Percentiles rank a stretch among this genome's conserved stretches.
Evolutionary conservation across 2,888 invertebrate species (phyloP).

Genomic region (Drosophila formosana): DNA sequence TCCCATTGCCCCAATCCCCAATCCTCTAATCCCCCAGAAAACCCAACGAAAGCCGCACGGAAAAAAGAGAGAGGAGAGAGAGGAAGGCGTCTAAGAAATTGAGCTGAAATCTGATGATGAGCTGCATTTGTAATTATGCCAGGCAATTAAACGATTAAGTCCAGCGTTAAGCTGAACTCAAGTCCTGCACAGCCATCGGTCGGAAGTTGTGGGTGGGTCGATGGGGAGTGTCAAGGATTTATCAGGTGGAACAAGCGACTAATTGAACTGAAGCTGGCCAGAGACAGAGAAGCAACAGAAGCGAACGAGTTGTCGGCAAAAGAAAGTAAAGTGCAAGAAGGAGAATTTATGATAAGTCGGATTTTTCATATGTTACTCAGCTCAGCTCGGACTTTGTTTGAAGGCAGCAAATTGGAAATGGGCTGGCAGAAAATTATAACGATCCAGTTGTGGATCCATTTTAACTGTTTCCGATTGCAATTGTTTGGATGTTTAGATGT

Average conservation of each 20-base stretch:
- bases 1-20: neutral
- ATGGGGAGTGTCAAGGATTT: conserved; percentile 35
- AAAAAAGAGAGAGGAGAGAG: neutral
- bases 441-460: conserved; percentile 4
- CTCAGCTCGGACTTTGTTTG: conserved; percentile 3
- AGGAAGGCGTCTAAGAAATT: conserved; percentile 47
- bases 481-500: conserved; percentile 21
- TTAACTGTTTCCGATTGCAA: conserved; percentile 5
- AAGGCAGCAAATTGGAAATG: neutral
- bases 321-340: neutral
- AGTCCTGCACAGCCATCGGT: neutral
- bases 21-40: neutral
- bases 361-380: neutral
- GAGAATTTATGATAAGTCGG: conserved; percentile 4
- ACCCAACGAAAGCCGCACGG: neutral
- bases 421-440: neutral
- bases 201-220: neutral
- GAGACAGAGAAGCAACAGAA: too few relatives aligned
- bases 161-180: conserved; percentile 36
- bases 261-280: conserved; percentile 51
- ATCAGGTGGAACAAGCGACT: conserved; percentile 50
- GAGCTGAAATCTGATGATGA: conserved; percentile 79
- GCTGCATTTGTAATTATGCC: conserved; percentile 79
- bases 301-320: neutral
- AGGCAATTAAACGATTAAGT: conserved; percentile 78